Conservation (phyloP, 2,888 invertebrate species). For the Mesorhabditis belari region DNA sequence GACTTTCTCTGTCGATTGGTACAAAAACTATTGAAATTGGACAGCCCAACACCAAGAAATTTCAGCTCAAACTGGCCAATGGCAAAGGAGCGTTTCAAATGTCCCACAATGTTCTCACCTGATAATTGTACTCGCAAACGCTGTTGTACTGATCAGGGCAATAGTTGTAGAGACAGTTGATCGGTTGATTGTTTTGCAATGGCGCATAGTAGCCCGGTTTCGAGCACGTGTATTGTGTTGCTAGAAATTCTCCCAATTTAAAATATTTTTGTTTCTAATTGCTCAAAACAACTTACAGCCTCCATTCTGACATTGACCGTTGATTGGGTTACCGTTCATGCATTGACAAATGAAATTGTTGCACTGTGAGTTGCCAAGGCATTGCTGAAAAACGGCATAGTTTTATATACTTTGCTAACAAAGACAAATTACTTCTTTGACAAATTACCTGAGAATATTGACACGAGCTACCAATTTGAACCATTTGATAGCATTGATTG, state of each 20-base stretch:
- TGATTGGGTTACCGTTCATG: constrained; percentile 7
- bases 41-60: no score
- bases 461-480: not conserved
- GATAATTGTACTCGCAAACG: not conserved
- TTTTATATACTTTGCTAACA: not conserved
- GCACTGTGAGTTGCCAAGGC: constrained; percentile 15
- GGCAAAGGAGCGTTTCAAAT: no score
- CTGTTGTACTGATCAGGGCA: not conserved
- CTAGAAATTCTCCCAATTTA: not conserved
- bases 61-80: no score
- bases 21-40: no score
- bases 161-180: not conserved
- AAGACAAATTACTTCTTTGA: no score
- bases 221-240: not conserved
- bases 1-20: no score
- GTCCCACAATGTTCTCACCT: not conserved
- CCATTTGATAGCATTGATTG: not conserved
- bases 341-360: constrained; percentile 13
- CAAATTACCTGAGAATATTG: not conserved
- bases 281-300: not conserved
- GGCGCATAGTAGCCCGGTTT: not conserved
- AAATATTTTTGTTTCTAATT: not conserved
- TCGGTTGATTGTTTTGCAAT: not conserved
- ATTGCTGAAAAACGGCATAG: constrained; percentile 10
- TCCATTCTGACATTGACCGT: constrained; percentile 5